Conservation (phyloP, 2,113 vertebrate genomes). For the Pelecanus crispus region DNA sequence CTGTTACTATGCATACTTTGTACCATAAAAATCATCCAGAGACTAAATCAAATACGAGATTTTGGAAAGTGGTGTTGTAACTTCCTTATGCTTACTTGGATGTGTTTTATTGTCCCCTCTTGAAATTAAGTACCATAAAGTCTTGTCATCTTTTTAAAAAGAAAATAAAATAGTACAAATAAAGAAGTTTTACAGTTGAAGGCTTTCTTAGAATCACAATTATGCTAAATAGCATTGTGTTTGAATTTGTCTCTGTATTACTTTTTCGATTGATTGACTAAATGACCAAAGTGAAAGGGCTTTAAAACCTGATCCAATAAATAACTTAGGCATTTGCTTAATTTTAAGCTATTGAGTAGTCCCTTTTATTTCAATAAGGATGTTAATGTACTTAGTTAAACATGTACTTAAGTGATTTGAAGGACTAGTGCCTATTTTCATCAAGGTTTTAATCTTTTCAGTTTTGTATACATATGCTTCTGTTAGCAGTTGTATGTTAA, state of each 20-base stretch:
- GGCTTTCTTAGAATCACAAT: neutral
- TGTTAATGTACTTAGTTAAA: constrained; percentile 38
- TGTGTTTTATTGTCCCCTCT: neutral
- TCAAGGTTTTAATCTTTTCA: neutral
- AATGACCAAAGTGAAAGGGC: constrained; percentile 13
- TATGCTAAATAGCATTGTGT: neutral
- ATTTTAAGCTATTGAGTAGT: neutral
- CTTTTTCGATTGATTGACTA: neutral
- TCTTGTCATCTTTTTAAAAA: neutral
- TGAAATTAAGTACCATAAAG: neutral
- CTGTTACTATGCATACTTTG: neutral
- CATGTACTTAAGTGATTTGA: constrained; percentile 29
- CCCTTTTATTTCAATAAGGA: neutral
- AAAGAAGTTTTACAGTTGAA: neutral
- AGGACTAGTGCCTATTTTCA: neutral
- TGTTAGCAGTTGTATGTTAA: neutral
- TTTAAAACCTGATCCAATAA: constrained; percentile 14
- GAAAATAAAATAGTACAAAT: neutral
- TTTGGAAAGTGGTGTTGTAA: neutral
- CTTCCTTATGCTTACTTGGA: constrained; percentile 7
- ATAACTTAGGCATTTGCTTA: neutral
- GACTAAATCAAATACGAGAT: constrained; percentile 16
- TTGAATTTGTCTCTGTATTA: neutral
- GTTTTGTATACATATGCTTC: neutral
- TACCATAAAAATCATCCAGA: neutral